phyloP scores from a whole-genome alignment of 2,797 vertebrate species.

The Syngnathus acus region DNA sequence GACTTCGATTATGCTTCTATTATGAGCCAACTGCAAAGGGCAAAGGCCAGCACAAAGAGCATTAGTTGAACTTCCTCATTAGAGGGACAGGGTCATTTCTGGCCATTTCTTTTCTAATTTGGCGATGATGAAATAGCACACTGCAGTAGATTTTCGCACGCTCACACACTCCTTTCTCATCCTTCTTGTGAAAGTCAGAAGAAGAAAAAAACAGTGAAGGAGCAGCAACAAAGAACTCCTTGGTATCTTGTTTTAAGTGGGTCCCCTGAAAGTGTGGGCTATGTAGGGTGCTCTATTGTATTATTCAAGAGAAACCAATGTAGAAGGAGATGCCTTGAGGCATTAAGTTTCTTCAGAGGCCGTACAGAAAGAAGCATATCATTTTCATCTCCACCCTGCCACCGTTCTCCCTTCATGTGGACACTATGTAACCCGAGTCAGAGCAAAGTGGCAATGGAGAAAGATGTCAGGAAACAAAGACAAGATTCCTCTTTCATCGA shows the following conservation, averaged over 20 bases:
- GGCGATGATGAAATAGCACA: slow-evolving; percentile 31
- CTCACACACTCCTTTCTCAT: slow-evolving; percentile 19
- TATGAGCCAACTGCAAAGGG: slow-evolving; percentile 60
- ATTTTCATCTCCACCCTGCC: slow-evolving; percentile 34
- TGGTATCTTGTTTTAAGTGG: slow-evolving; percentile 53
- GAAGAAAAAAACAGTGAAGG: slow-evolving; percentile 19
- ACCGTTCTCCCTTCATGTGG: slow-evolving; percentile 42
- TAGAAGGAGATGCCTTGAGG: slow-evolving; percentile 60
- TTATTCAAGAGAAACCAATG: slow-evolving; percentile 72
- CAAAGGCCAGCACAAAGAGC: slow-evolving; percentile 54
- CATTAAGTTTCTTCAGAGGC: slow-evolving; percentile 70
- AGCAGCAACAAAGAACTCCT: slow-evolving; percentile 38
- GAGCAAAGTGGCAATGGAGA: slow-evolving; percentile 64
- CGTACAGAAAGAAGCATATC: slow-evolving; percentile 58
- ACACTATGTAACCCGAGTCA: slow-evolving; percentile 71
- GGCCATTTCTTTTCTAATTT: slow-evolving; percentile 39
- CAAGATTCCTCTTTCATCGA: slow-evolving; percentile 59
- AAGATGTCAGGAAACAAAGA: slow-evolving; percentile 71
- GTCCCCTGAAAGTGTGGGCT: slow-evolving; percentile 47
- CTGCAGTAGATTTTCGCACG: slow-evolving; percentile 22
- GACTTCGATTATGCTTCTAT: slow-evolving; percentile 47
- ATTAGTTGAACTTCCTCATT: slow-evolving; percentile 54
- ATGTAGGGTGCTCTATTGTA: slow-evolving; percentile 60
- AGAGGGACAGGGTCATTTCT: slow-evolving; percentile 51
- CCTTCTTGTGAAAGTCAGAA: slow-evolving; percentile 20